Conservation (phyloP, 2,888 invertebrate genomes). For the Philereme vetulata region DNA sequence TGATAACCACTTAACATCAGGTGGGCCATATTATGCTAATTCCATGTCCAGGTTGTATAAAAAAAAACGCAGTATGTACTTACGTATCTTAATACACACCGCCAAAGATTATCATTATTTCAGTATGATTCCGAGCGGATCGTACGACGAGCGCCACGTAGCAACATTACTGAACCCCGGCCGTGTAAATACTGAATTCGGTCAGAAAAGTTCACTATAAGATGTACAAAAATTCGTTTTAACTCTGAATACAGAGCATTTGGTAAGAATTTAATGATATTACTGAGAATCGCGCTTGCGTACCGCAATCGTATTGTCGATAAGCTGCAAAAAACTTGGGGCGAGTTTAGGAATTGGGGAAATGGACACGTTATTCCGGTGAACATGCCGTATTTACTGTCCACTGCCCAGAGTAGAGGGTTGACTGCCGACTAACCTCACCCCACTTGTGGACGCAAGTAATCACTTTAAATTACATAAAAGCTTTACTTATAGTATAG, state of each 20-base stretch:
- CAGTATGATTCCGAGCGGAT: slow-evolving; percentile 7
- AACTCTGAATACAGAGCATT: slow-evolving; percentile 26
- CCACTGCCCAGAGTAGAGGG: no score
- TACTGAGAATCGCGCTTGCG: slow-evolving; percentile 26
- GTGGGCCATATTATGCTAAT: no score
- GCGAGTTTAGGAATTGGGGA: slow-evolving; percentile 8
- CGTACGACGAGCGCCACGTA: background rate
- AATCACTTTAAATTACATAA: no score
- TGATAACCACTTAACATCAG: no score
- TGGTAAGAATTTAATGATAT: slow-evolving; percentile 22
- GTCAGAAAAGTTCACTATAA: slow-evolving; percentile 16
- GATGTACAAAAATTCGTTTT: slow-evolving; percentile 24
- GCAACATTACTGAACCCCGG: slow-evolving; percentile 16
- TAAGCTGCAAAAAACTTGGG: slow-evolving; percentile 21
- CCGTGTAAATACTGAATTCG: slow-evolving; percentile 18
- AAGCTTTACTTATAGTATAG: no score
- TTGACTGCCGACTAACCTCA: no score
- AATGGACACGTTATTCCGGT: no score
- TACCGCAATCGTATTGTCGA: slow-evolving; percentile 28
- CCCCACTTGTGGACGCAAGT: no score
- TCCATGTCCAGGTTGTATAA: no score
- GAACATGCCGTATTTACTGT: no score
- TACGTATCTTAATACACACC: slow-evolving; percentile 8
- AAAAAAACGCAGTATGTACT: slow-evolving; percentile 2
- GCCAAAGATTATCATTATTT: slow-evolving; percentile 3